Evolutionary conservation across 2,797 vertebrate genomes (phyloP), one percentile per base, ranked within the genome.

Genomic region (Peromyscus eremicus): DNA sequence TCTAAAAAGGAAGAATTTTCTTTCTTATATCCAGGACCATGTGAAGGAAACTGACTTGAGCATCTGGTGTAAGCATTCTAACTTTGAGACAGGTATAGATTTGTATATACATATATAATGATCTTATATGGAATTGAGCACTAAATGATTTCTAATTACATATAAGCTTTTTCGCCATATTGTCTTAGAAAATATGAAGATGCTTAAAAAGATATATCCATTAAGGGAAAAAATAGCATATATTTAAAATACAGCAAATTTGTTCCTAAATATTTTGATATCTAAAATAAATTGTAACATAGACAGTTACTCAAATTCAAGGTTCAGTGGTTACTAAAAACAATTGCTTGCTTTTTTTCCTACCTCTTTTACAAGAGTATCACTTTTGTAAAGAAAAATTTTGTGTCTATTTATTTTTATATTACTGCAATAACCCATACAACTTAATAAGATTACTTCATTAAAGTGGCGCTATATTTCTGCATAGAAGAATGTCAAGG

Each of bases 251-350:
- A 43, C 0, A 16, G 91, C 40, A 89, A 81, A 94, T 94, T 86
- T 80, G 29, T 14, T 32, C 87, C 8, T 46, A 86, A 37, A 11
- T 80, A 86, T 82, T 84, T 46, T 95, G 86, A 86, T 6, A 87
- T 75, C 25, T 25, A 96, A 97, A 96, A 73, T 80, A 93, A 96
- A 92, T 92, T 66, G 8, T 83, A 85, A 62, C 46, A 80, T 57
- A 76, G 37, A 60, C 9, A 92, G 85, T 91, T 68, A 66, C 2
- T 84, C 81, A 62, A 57, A 40, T 81, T 87, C 14, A 92, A 11
- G 0, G 46, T 85, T 95, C 19, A 76, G 27, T 92, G 91, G 29
- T 3, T 32, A 64, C 32, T 92, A 89, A 95, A 88, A 94, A 89
- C 40, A 86, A 83, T 95, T 84, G 1, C 40, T 88, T 14, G 2